phyloP scores from a whole-genome alignment of 2,797 vertebrate species.

The Cetoscarus ocellatus region DNA sequence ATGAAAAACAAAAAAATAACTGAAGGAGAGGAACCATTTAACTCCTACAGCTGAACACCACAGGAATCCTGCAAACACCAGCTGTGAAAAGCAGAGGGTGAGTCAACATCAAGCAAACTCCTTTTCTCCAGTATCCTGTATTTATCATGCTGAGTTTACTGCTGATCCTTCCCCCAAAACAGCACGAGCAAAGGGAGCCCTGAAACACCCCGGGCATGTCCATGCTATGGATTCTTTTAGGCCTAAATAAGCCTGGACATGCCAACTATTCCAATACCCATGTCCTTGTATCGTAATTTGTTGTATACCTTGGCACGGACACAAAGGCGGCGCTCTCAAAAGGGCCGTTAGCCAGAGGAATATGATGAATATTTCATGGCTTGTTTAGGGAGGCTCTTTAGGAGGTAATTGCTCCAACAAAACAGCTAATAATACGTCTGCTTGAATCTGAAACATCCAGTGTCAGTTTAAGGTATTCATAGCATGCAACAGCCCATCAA shows the following conservation, averaged over 20 bases:
- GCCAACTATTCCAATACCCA: constrained; percentile 39
- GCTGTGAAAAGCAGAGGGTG: constrained; percentile 11
- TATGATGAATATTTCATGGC: constrained; percentile 62
- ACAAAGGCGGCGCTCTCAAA: constrained; percentile 37
- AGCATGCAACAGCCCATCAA: constrained; percentile 39
- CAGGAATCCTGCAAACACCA: constrained; percentile 11
- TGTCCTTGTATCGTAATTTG: constrained; percentile 49
- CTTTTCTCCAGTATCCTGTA: constrained; percentile 14
- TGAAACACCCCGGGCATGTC: constrained; percentile 16
- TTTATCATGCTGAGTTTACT: constrained; percentile 26
- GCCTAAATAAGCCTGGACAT: constrained; percentile 30
- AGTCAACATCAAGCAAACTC: constrained; percentile 30
- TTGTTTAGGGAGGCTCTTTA: constrained; percentile 53
- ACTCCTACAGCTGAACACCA: constrained; percentile 21
- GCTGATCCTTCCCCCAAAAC: constrained; percentile 1
- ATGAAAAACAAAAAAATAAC: constrained; percentile 9
- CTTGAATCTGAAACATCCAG: constrained; percentile 33
- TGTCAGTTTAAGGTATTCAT: constrained; percentile 45
- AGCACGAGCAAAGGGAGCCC: constrained; percentile 8
- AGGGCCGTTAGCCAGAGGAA: constrained; percentile 35
- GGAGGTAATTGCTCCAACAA: constrained; percentile 49
- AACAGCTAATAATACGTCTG: constrained; percentile 44
- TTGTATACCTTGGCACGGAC: constrained; percentile 19
- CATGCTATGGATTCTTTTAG: constrained; percentile 23
- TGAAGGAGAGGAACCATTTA: constrained; percentile 6